These are phyloP conservation scores for Caenorhabditis sulstoni DNA, from an alignment of 2,888 invertebrate species.

Conservation along the genomic window DNA sequence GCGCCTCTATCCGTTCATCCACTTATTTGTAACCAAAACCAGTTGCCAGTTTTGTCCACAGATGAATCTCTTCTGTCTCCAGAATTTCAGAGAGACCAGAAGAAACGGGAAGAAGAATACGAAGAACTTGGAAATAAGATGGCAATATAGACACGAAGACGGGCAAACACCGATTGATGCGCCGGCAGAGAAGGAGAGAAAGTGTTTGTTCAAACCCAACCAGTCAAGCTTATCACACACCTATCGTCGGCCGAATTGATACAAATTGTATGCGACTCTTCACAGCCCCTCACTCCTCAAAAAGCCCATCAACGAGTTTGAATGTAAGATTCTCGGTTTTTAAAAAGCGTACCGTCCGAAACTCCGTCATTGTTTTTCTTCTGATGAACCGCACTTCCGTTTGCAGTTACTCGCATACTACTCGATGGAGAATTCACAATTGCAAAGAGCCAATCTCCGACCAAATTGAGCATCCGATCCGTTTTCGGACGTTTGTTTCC, in stretches of 20 bases:
- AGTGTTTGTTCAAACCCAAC: conserved; percentile 50
- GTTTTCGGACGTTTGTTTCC: conserved; percentile 63
- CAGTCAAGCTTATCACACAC: conserved; percentile 52
- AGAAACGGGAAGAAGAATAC: conserved; percentile 1
- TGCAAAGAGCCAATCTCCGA: conserved; percentile 66
- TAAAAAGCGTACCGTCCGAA: conserved; percentile 53
- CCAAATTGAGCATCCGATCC: conserved; percentile 63
- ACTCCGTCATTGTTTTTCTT: conserved; percentile 58
- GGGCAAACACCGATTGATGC: conserved; percentile 28
- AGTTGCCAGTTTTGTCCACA: conserved; percentile 38
- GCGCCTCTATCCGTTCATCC: conserved; percentile 40
- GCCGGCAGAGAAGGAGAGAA: neutral
- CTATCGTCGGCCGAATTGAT: conserved; percentile 11
- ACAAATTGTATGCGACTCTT: conserved; percentile 1
- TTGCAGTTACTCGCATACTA: conserved; percentile 20
- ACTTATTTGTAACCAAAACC: conserved; percentile 51
- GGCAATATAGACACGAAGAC: conserved; percentile 8
- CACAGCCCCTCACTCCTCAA: conserved; percentile 1
- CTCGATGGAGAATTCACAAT: conserved; percentile 54
- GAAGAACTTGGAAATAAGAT: conserved; percentile 1
- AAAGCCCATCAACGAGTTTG: neutral
- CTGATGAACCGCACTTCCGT: neutral
- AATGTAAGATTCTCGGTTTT: too few relatives aligned
- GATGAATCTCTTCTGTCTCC: neutral
- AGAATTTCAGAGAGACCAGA: conserved; percentile 10